A percentile compares a stretch with the other conserved stretches of the same genome.
These are phyloP conservation scores for Kryphioiulus occultus DNA, from an alignment of 2,888 invertebrate genomes.

Conservation along the genomic window DNA sequence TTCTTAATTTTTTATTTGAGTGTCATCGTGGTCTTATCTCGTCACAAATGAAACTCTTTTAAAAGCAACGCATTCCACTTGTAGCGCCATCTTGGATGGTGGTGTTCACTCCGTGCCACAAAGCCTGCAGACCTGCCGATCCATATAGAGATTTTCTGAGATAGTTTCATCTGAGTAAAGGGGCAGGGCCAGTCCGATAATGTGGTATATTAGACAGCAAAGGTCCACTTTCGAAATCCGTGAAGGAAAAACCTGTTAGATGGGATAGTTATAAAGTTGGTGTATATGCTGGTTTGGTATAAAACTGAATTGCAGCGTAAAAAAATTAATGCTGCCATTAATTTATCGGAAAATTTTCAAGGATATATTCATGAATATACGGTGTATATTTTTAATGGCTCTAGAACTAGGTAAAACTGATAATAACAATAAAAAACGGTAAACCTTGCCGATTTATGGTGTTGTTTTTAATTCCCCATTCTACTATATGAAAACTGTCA, in stretches of 20 bases:
- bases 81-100: background rate
- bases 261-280: background rate
- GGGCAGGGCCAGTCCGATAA: too few relatives aligned
- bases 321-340: background rate
- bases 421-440: background rate
- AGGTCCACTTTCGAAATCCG: too few relatives aligned
- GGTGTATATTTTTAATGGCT: background rate
- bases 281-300: background rate
- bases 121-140: background rate
- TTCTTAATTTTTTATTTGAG: slow-evolving; percentile 33
- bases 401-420: background rate
- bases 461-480: background rate
- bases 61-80: slow-evolving; percentile 2
- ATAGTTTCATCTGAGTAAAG: too few relatives aligned
- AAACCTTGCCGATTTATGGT: slow-evolving; percentile 2
- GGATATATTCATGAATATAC: background rate
- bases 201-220: too few relatives aligned
- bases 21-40: slow-evolving; percentile 20
- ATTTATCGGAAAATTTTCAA: background rate
- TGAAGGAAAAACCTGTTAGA: background rate
- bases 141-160: too few relatives aligned
- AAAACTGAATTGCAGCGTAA: background rate
- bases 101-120: background rate
- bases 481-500: background rate
- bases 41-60: background rate